A percentile compares a stretch with the other conserved stretches of the same genome.
Evolutionary conservation across 2,888 invertebrate species (phyloP).

Genomic region (Thyatira batis): DNA sequence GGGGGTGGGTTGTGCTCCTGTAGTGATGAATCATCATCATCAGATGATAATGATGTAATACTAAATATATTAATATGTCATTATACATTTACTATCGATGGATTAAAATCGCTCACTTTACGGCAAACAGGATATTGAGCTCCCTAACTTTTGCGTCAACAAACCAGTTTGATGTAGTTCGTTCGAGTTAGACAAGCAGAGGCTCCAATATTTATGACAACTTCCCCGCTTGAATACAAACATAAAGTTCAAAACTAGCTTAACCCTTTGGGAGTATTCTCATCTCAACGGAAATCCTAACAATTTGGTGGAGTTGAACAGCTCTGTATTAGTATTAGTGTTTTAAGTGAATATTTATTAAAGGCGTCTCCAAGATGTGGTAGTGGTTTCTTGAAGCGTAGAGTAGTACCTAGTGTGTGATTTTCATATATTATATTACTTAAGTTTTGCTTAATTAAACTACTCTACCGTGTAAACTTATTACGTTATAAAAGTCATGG

Average conservation of each 20-base stretch:
- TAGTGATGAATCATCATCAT: no score
- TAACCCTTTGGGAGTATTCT: conserved; percentile 64
- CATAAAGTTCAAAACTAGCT: conserved; percentile 70
- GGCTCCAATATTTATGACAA: conserved; percentile 72
- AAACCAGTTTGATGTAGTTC: conserved; percentile 70
- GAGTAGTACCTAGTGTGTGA: no score
- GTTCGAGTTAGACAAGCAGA: conserved; percentile 62
- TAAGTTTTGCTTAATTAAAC: no score
- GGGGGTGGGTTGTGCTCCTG: no score
- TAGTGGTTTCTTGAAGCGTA: neutral
- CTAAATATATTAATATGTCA: neutral
- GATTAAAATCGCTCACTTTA: conserved; percentile 52
- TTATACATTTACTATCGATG: conserved; percentile 39
- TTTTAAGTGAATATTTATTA: conserved; percentile 28
- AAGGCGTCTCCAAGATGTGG: conserved; percentile 18
- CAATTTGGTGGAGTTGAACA: conserved; percentile 61
- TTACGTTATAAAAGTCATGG: no score
- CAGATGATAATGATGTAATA: no score
- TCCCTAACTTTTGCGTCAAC: conserved; percentile 64
- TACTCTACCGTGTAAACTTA: no score
- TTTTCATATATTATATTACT: no score
- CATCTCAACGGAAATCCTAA: conserved; percentile 63
- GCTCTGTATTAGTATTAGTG: conserved; percentile 40
- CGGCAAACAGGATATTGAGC: conserved; percentile 61
- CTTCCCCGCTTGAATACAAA: conserved; percentile 64